These are phyloP conservation scores for Anthoscopus minutus DNA, from an alignment of 2,113 vertebrate genomes.

Conservation along the genomic window DNA sequence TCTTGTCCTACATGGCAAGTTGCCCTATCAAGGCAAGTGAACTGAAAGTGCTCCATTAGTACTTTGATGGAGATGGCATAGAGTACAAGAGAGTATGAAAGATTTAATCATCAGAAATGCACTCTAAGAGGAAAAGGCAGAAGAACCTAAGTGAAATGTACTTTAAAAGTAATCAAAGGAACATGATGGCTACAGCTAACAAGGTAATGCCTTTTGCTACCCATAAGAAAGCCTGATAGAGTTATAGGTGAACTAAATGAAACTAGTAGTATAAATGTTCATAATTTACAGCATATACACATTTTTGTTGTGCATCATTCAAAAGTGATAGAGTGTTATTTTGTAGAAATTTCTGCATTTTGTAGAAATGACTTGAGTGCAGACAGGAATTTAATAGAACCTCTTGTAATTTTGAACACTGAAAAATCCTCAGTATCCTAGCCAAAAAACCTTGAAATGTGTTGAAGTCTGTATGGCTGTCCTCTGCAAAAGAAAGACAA, in stretches of 20 bases:
- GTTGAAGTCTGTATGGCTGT: neutral
- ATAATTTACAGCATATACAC: neutral
- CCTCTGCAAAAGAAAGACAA: neutral
- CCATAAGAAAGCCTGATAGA: neutral
- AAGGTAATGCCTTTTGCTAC: neutral
- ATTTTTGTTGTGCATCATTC: neutral
- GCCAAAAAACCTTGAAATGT: neutral
- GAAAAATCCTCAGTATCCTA: neutral
- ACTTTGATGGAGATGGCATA: neutral
- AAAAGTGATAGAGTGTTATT: neutral
- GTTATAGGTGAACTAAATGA: neutral
- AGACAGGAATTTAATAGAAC: neutral
- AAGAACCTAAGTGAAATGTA: neutral
- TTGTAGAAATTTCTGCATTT: constrained; percentile 3
- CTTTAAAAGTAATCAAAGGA: constrained; percentile 8
- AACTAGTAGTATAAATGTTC: neutral
- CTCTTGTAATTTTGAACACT: neutral
- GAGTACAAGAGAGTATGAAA: neutral
- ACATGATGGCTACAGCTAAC: neutral
- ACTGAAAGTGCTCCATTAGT: neutral
- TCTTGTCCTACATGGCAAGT: neutral
- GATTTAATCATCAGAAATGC: neutral
- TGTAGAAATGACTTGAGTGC: neutral
- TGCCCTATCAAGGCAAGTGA: neutral
- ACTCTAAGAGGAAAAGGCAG: neutral